These are phyloP conservation scores for Melanargia galathea DNA, from an alignment of 2,888 invertebrate genomes.

Conservation along the genomic window DNA sequence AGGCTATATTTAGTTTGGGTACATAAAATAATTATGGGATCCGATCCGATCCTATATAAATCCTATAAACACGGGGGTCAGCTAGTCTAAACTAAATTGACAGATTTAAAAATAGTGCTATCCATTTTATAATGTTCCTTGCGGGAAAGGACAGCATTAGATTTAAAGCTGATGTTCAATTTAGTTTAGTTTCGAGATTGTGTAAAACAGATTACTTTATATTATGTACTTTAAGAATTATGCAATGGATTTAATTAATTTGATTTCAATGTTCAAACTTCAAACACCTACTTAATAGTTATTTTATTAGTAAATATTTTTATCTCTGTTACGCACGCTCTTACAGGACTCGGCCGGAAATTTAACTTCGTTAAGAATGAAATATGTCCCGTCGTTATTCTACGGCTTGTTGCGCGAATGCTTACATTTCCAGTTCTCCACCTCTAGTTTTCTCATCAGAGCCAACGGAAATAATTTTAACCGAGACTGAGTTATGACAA, in stretches of 20 bases:
- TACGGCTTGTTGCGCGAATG: slow-evolving; percentile 79
- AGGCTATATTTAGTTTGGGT: too few relatives aligned
- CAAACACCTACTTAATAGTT: not conserved
- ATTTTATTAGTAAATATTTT: slow-evolving; percentile 62
- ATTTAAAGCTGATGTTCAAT: too few relatives aligned
- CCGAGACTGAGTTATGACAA: slow-evolving; percentile 82
- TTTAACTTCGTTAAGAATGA: slow-evolving; percentile 82
- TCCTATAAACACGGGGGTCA: too few relatives aligned
- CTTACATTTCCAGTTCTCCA: slow-evolving; percentile 77
- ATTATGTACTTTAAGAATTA: too few relatives aligned
- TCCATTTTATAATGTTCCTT: too few relatives aligned
- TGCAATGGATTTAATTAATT: not conserved
- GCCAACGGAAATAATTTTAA: slow-evolving; percentile 81
- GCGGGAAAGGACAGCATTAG: too few relatives aligned
- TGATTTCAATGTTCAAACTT: not conserved
- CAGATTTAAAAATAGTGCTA: too few relatives aligned
- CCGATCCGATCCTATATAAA: too few relatives aligned
- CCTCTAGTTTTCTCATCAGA: slow-evolving; percentile 82
- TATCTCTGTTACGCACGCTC: slow-evolving; percentile 79
- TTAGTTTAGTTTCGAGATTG: too few relatives aligned
- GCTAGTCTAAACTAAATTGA: too few relatives aligned
- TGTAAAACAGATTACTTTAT: too few relatives aligned
- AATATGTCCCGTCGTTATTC: slow-evolving; percentile 80
- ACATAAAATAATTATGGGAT: too few relatives aligned
- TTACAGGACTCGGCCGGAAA: slow-evolving; percentile 77